phyloP scores from a whole-genome alignment of 2,113 vertebrate species.

The Penelope pileata region DNA sequence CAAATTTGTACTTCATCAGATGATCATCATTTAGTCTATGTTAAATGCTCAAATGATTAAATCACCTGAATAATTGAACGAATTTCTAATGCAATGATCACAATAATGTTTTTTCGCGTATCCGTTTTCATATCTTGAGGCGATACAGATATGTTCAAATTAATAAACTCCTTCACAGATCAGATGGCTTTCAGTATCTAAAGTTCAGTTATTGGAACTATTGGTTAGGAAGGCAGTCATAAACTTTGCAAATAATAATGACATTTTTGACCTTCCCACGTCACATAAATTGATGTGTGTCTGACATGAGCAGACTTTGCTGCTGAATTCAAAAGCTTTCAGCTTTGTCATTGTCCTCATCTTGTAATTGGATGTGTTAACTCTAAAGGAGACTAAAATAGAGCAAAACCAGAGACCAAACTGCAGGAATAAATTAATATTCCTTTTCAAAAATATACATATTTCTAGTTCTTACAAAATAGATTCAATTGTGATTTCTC shows the following conservation, averaged over 20 bases:
- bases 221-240: neutral
- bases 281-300: constrained; percentile 13
- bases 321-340: constrained; percentile 29
- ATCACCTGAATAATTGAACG: constrained; percentile 49
- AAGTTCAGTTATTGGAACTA: neutral
- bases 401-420: neutral
- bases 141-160: constrained; percentile 7
- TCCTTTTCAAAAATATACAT: neutral
- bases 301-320: neutral
- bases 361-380: constrained; percentile 23
- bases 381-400: neutral
- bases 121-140: constrained; percentile 33
- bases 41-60: constrained; percentile 52
- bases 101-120: neutral
- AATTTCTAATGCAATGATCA: constrained; percentile 50
- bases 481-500: neutral
- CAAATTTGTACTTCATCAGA: constrained; percentile 14
- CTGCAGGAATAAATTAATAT: neutral
- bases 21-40: neutral
- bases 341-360: constrained; percentile 13
- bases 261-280: constrained; percentile 1
- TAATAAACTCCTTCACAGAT: constrained; percentile 21
- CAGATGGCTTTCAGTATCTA: neutral
- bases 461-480: neutral
- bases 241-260: constrained; percentile 42